These are phyloP conservation scores for Cottoperca gobio DNA, from an alignment of 2,797 vertebrate genomes.

Conservation along the genomic window DNA sequence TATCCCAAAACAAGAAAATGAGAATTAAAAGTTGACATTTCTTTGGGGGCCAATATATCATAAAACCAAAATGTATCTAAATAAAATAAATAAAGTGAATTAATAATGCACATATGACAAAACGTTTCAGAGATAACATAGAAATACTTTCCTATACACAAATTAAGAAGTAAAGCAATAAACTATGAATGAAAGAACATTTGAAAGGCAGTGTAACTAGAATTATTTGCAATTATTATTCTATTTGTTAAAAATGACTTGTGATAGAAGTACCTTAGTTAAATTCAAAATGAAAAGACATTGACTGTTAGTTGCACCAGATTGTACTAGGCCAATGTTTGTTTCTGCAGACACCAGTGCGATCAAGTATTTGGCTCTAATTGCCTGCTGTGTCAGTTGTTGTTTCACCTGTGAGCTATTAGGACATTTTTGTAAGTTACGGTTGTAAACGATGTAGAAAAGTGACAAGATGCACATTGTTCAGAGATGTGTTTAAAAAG, in stretches of 20 bases:
- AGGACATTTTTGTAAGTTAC: not conserved
- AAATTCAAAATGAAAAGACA: not conserved
- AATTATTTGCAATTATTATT: not conserved
- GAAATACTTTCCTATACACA: too few species aligned
- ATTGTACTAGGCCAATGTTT: not conserved
- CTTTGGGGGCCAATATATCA: not conserved
- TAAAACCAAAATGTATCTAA: not conserved
- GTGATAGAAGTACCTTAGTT: not conserved
- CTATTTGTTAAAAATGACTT: not conserved
- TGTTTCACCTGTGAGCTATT: conserved; percentile 3
- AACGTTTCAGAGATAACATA: too few species aligned
- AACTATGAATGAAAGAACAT: not conserved
- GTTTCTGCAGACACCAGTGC: conserved; percentile 1
- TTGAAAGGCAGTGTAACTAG: not conserved
- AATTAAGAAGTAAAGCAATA: too few species aligned
- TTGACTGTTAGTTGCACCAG: not conserved
- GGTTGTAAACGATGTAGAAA: conserved; percentile 8
- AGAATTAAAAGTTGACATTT: not conserved
- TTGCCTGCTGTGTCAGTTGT: conserved; percentile 15
- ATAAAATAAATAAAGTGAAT: too few species aligned
- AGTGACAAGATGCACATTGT: conserved; percentile 3
- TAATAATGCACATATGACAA: too few species aligned
- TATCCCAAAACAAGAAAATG: not conserved
- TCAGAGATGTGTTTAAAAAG: conserved; percentile 13
- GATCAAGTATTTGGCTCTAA: conserved; percentile 19